Evolutionary conservation across 2,797 vertebrate genomes (phyloP), one percentile per base, ranked within the genome.

Genomic region (Mus minutoides): DNA sequence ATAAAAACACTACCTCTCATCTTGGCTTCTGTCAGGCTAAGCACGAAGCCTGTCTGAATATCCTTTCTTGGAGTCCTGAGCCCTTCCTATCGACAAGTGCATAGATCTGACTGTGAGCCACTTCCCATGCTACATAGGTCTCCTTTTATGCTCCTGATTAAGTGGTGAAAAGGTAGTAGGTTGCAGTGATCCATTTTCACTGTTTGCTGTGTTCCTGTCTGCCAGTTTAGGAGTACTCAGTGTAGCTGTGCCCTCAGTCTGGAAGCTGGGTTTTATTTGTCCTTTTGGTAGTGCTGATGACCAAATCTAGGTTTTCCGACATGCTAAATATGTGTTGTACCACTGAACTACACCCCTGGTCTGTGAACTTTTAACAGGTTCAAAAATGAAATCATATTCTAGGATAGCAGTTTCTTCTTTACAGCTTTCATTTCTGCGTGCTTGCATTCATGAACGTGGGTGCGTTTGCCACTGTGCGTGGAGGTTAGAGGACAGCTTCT

Each of bases 181-280:
- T 90, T 91, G 49, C 86, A 87, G 77, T 96, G 95, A 92, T 89
- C 91, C 73, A 82, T 96, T 94, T 96, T 82, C 69, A 75, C 43
- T 89, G 83, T 92, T 75, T 96, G 80, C 90, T 67, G 9, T 83
- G 78, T 84, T 64, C 85, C 88, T 88, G 62, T 80, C 85, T 90
- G 94, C 71, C 60, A 84, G 34, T 77, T 94, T 94, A 73, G 90
- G 69, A 88, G 43, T 60, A 43, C 29, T 37, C 43, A 92, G 49
- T 69, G 8, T 46, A 40, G 24, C 34, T 0, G 9, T 34, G 62
- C 46, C 34, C 46, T 79, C 24, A 40, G 5, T 79, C 29, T 67
- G 46, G 46, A 52, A 67, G 62, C 89, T 43, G 60, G 77, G 60
- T 58, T 60, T 78, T 75, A 12, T 62, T 87, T 46, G 37, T 58